Percentiles rank a stretch among this genome's conserved stretches.
Evolutionary conservation across 2,888 invertebrate genomes (phyloP).

Genomic region (Drosophila atripex): DNA sequence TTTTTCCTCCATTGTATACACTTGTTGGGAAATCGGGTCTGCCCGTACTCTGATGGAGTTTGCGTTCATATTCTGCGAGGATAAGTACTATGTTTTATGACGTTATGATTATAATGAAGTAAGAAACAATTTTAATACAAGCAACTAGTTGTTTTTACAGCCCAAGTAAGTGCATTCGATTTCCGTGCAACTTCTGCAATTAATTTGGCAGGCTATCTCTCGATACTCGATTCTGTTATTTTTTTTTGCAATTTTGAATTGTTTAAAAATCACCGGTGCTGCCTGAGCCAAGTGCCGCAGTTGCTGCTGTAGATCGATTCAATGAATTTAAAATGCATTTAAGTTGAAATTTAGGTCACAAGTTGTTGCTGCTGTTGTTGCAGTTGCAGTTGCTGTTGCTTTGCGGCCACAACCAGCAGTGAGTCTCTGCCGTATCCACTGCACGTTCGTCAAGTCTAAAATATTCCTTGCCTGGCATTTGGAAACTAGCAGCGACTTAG

Average conservation of each 20-base stretch:
- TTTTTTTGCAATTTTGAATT: slow-evolving; percentile 59
- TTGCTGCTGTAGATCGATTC: slow-evolving; percentile 67
- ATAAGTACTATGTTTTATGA: too few relatives aligned
- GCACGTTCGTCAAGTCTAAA: slow-evolving; percentile 65
- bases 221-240: slow-evolving; percentile 16
- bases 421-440: slow-evolving; percentile 28
- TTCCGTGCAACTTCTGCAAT: slow-evolving; percentile 1
- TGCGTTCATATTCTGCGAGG: not conserved
- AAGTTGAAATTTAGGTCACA: slow-evolving; percentile 75
- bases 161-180: slow-evolving; percentile 11
- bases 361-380: slow-evolving; percentile 55
- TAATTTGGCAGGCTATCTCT: slow-evolving; percentile 23
- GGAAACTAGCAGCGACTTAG: slow-evolving; percentile 70
- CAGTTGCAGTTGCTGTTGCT: slow-evolving; percentile 38
- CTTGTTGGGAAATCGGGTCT: slow-evolving; percentile 18
- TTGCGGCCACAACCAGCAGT: slow-evolving; percentile 45
- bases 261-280: slow-evolving; percentile 45
- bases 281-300: slow-evolving; percentile 25
- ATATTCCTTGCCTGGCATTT: slow-evolving; percentile 75
- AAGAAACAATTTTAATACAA: too few relatives aligned
- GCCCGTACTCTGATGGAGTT: not conserved
- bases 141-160: not conserved
- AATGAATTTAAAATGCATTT: slow-evolving; percentile 77
- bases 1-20: slow-evolving; percentile 35
- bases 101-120: too few relatives aligned